phyloP scores from a whole-genome alignment of 2,113 vertebrate genomes.

The Prochilodus magdalenae region DNA sequence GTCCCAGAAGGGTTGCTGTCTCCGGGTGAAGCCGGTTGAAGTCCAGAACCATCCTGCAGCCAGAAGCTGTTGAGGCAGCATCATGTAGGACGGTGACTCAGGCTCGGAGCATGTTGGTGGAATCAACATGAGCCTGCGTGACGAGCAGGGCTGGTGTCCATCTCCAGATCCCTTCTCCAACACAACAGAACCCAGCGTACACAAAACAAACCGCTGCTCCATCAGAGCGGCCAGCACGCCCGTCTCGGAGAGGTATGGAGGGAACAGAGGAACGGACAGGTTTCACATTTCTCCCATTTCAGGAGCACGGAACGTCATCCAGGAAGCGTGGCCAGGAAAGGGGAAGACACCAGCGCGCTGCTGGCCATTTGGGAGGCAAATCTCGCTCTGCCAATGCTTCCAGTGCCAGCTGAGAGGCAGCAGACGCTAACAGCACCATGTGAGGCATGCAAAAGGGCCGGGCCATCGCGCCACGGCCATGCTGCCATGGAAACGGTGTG shows the following conservation, averaged over 20 bases:
- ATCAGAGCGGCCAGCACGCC: neutral
- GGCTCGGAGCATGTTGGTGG: neutral
- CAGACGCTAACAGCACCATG: constrained; percentile 41
- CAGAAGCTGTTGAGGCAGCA: neutral
- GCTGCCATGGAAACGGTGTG: constrained; percentile 52
- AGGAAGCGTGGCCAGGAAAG: neutral
- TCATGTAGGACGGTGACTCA: constrained; percentile 19
- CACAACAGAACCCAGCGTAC: neutral
- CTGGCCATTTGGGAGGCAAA: constrained; percentile 10
- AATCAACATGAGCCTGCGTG: constrained; percentile 29
- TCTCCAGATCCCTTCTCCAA: neutral
- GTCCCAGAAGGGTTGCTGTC: too few species aligned
- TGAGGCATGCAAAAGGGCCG: constrained; percentile 32
- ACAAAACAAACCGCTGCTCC: neutral
- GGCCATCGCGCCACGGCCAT: neutral
- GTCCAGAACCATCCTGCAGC: neutral
- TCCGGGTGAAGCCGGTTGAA: too few species aligned
- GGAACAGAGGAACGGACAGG: neutral
- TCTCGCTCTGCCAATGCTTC: constrained; percentile 11
- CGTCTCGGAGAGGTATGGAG: neutral
- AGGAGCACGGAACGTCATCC: neutral
- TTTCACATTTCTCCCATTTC: neutral
- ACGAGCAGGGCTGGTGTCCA: neutral
- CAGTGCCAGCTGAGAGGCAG: neutral
- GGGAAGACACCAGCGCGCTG: neutral